A percentile compares a stretch with the other conserved stretches of the same genome.
Conservation (phyloP, 2,888 invertebrate genomes). For the Drosophila niveifrons region DNA sequence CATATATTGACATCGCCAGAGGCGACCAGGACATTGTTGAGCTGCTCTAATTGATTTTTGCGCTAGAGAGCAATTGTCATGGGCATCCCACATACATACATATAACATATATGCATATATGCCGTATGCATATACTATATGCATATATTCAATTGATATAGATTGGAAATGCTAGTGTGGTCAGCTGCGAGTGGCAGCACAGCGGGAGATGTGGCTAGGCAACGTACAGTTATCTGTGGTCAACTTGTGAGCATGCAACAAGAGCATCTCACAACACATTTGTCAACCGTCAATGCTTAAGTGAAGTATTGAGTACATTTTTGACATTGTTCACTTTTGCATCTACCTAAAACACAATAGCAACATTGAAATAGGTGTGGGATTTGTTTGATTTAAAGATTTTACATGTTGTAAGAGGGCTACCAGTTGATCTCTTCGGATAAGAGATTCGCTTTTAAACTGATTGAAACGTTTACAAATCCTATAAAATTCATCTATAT, state of each 20-base stretch:
- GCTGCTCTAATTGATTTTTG: constrained; percentile 76
- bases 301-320: neutral
- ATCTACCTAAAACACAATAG: neutral
- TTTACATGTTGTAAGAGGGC: too few species aligned
- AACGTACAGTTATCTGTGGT: constrained; percentile 26
- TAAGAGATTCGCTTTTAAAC: too few species aligned
- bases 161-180: constrained; percentile 29
- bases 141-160: constrained; percentile 47
- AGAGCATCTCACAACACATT: neutral
- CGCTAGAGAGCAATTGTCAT: constrained; percentile 58
- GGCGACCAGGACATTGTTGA: constrained; percentile 53
- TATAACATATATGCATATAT: neutral
- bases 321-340: constrained; percentile 2
- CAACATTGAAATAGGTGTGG: neutral
- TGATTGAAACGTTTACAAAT: too few species aligned
- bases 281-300: constrained; percentile 5
- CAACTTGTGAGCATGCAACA: neutral
- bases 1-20: constrained; percentile 16
- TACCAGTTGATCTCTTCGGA: too few species aligned
- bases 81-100: constrained; percentile 27
- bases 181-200: constrained; percentile 1
- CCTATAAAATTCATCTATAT: too few species aligned
- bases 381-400: neutral
- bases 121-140: too few species aligned
- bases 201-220: constrained; percentile 8